Percentiles rank a stretch among this genome's conserved stretches.
Conservation (phyloP, 2,113 vertebrate species). For the Dermatemys mawii region DNA sequence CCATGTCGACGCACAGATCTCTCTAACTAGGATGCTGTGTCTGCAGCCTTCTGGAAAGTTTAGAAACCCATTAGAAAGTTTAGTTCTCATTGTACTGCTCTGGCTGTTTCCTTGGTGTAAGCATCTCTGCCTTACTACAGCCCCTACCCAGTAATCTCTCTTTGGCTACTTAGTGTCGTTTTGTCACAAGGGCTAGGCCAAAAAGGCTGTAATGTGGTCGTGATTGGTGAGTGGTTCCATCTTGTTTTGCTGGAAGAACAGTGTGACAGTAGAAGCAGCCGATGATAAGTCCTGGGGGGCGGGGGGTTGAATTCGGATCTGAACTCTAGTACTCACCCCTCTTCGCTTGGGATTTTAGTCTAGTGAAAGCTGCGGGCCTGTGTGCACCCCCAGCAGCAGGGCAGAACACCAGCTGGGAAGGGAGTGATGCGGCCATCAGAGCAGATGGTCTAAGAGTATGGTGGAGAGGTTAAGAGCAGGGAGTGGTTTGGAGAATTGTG, state of each 20-base stretch:
- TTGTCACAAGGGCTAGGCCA: not conserved
- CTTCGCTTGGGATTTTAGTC: not conserved
- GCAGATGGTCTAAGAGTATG: not conserved
- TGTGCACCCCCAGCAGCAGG: not conserved
- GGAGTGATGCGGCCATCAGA: not conserved
- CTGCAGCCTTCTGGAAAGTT: conserved; percentile 36
- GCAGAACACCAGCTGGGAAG: accelerated
- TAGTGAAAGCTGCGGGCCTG: accelerated
- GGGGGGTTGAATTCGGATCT: not conserved
- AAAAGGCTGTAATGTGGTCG: not conserved
- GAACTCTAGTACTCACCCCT: not conserved
- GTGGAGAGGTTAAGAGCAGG: not conserved
- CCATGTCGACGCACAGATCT: conserved; percentile 27
- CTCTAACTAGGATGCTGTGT: conserved; percentile 41
- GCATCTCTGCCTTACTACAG: not conserved
- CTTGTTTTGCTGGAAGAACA: not conserved
- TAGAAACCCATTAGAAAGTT: conserved; percentile 33
- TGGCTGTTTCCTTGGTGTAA: not conserved
- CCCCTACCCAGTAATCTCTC: not conserved
- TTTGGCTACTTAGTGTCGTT: not conserved
- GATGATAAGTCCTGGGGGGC: not conserved
- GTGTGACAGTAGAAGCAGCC: not conserved
- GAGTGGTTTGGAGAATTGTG: not conserved
- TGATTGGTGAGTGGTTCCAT: not conserved
- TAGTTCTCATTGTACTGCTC: conserved; percentile 3